Evolutionary conservation across 2,797 vertebrate species (phyloP), one percentile per base, ranked within the genome.

Genomic region (Oophaga sylvatica): DNA sequence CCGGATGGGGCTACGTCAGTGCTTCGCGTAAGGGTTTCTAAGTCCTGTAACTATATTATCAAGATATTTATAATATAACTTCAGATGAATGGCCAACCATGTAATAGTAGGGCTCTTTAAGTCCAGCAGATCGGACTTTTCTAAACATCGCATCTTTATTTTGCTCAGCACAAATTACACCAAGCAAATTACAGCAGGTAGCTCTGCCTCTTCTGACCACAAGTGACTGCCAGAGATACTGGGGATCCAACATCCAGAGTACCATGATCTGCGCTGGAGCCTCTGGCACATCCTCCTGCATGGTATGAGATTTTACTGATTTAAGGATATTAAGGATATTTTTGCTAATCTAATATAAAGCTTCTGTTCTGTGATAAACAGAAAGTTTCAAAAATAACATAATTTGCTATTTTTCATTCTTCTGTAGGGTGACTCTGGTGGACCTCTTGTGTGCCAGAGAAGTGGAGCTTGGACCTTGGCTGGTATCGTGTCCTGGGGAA

Each of bases 231-330:
- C 90, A 92, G 76, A 13, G 60, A 0, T 94, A 75, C 93, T 98
- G 96, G 96, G 95, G 95, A 57, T 87, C 0, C 82, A 94, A 9
- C 89, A 91, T 97, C 93, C 91, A 67, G 0, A 2, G 93, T 11
- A 0, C 92, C 35, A 97, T 97, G 96, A 90, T 97, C 91, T 97
- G 96, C 0, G 95, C 96, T 0, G 96, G 97, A 0, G 97, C 94
- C 0, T 91, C 93, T 0, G 96, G 96, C 0, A 93, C 73, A 35
- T 95, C 97, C 35, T 97, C 96, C 78, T 97, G 97, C 94, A 96
- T 94, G 95, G 97, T 96, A 90, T 48, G 91, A 85, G 59, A 1
- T 67, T 57, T n/a, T 75, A 41, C 10, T 9, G 48, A 53, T 53
- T 9, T 53, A 53, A 3, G 48, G 48, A 53, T 53, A 53, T 53